A percentile compares a stretch with the other conserved stretches of the same genome.
phyloP scores from a whole-genome alignment of 2,113 vertebrate genomes.

The Prochilodus magdalenae region DNA sequence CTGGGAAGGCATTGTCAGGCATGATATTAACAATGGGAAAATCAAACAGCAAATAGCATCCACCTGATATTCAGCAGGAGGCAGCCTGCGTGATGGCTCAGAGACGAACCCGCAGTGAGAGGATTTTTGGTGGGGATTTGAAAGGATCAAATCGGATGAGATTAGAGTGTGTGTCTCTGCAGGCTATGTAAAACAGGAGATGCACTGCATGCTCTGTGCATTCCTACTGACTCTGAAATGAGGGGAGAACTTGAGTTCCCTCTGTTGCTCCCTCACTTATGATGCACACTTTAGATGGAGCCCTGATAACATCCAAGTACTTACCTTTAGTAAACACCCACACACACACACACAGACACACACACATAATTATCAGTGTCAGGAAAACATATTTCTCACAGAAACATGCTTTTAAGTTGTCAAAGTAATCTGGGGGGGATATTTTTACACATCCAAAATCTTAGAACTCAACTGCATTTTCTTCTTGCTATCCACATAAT shows the following conservation, averaged over 20 bases:
- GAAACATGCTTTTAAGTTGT: too few relatives aligned
- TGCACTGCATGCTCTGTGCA: neutral
- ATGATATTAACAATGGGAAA: neutral
- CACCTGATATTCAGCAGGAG: conserved; percentile 7
- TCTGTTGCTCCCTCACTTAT: neutral
- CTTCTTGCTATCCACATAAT: too few relatives aligned
- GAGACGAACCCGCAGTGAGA: conserved; percentile 4
- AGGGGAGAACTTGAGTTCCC: neutral
- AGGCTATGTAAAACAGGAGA: neutral
- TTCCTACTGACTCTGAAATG: neutral
- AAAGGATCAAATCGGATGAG: conserved; percentile 35
- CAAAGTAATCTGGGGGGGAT: too few relatives aligned
- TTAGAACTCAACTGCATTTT: too few relatives aligned
- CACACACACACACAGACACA: too few relatives aligned
- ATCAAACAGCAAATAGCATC: neutral
- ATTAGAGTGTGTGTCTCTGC: conserved; percentile 15
- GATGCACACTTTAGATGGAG: neutral
- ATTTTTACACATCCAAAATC: too few relatives aligned
- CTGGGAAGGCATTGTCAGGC: neutral
- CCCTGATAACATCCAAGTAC: neutral
- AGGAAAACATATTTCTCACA: too few relatives aligned
- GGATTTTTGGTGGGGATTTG: conserved; percentile 19
- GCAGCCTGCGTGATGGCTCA: conserved; percentile 3
- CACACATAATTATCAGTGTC: too few relatives aligned
- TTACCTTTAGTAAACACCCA: too few relatives aligned